phyloP scores from a whole-genome alignment of 2,888 invertebrate species.

The Diarsia rubi region DNA sequence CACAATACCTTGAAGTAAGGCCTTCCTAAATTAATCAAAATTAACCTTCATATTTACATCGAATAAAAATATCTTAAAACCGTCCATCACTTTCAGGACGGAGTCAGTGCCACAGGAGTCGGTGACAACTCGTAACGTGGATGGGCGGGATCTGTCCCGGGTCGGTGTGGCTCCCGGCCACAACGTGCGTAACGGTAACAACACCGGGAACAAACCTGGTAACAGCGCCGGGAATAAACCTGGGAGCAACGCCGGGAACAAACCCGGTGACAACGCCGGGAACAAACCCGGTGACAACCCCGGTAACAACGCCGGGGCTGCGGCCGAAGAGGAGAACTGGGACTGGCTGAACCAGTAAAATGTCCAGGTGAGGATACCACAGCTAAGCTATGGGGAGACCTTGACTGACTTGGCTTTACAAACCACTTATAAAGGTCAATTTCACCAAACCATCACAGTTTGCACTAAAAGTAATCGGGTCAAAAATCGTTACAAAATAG shows the following conservation, averaged over 20 bases:
- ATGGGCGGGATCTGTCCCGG: slow-evolving; percentile 82
- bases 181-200: slow-evolving; percentile 76
- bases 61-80: background rate
- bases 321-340: slow-evolving; percentile 73
- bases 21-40: background rate
- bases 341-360: slow-evolving; percentile 87
- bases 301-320: slow-evolving; percentile 75
- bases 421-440: too few species aligned
- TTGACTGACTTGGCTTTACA: too few species aligned
- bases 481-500: too few species aligned
- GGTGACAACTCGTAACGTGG: slow-evolving; percentile 82
- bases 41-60: background rate
- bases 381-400: too few species aligned
- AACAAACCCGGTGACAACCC: slow-evolving; percentile 57
- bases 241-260: slow-evolving; percentile 76
- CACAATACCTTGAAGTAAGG: background rate
- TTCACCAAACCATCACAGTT: too few species aligned
- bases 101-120: slow-evolving; percentile 84
- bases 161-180: slow-evolving; percentile 84
- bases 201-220: slow-evolving; percentile 70
- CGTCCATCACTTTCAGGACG: slow-evolving; percentile 74
- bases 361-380: slow-evolving; percentile 23
- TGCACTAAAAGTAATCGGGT: too few species aligned
- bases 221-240: slow-evolving; percentile 71
- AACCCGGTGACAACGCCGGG: slow-evolving; percentile 76